These are phyloP conservation scores for Catharus ustulatus DNA, from an alignment of 2,797 vertebrate genomes.

Conservation along the genomic window DNA sequence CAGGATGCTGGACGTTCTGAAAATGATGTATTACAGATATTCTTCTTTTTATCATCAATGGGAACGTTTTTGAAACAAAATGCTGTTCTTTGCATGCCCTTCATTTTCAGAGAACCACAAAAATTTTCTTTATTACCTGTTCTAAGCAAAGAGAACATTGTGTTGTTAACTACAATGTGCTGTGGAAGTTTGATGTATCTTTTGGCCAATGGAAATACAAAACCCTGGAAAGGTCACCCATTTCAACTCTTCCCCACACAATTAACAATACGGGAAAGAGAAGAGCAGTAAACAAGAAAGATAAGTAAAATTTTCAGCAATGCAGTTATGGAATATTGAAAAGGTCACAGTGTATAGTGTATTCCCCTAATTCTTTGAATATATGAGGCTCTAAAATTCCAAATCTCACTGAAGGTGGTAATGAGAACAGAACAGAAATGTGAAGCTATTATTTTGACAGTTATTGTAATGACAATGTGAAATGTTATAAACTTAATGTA, in stretches of 20 bases:
- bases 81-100: neutral
- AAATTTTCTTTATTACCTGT: neutral
- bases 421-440: conserved; percentile 65
- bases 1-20: neutral
- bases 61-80: neutral
- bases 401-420: conserved; percentile 53
- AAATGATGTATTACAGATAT: neutral
- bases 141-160: neutral
- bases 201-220: neutral
- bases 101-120: neutral
- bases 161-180: neutral
- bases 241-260: neutral
- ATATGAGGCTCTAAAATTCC: conserved; percentile 67
- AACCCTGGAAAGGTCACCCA: neutral
- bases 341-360: conserved; percentile 64
- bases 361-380: conserved; percentile 60
- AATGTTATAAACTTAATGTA: conserved; percentile 61
- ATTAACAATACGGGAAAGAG: neutral
- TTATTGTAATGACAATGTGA: conserved; percentile 64
- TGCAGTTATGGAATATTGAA: conserved; percentile 62
- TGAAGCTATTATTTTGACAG: conserved; percentile 70
- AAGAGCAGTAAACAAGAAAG: conserved; percentile 13
- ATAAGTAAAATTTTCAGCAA: conserved; percentile 10
- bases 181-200: neutral
- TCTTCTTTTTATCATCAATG: neutral